Evolutionary conservation across 2,888 invertebrate species (phyloP), one percentile per base, ranked within the genome.

Genomic region (Clostera curtula): DNA sequence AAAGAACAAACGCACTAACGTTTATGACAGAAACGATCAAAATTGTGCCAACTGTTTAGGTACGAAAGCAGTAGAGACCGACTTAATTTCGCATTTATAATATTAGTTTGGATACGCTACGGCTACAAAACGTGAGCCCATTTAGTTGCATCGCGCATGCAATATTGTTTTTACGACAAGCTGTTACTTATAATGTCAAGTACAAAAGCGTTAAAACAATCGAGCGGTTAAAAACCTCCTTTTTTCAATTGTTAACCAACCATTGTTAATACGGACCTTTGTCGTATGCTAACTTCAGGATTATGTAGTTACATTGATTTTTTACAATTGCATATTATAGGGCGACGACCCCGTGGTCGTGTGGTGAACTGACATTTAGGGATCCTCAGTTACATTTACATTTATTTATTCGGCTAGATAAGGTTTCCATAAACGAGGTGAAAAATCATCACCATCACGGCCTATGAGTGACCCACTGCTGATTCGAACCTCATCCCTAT

Each of bases 201-300:
- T 43, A 46, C 45, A 37, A 49, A 50, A 37, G 34, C 43, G 44
- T 40, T 51, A 46, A 49, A 60, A 66, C 63, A 64, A 66, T 61
- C 47, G 49, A 37, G 33, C 51, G 48, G 50, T 55, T 57, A 54
- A 54, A 59, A 47, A 45, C 48, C 36, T 39, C 48, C 36, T 41
- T 50, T 55, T 60, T 60, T 47, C 6, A 9, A 52, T 56, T 56
- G 48, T 57, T 56, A 55, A 46, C 56, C n/a, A 43, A 42, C 49
- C 50, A 56, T 62, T 62, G 62, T 63, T 56, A 51, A 46, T 46
- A 25, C 40, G 49, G 41, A 47, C 53, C 50, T 56, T 59, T 50
- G 49, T 54, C 53, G 51, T 49, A 45, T 45, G 36, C 41, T 39
- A 44, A 51, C 36, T 43, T 29, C 27, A 33, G 46, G 46, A 54